Base-by-base conservation (phyloP, 53 echinoderm and acorn worm species). In the Actinopyga echinites region DNA sequence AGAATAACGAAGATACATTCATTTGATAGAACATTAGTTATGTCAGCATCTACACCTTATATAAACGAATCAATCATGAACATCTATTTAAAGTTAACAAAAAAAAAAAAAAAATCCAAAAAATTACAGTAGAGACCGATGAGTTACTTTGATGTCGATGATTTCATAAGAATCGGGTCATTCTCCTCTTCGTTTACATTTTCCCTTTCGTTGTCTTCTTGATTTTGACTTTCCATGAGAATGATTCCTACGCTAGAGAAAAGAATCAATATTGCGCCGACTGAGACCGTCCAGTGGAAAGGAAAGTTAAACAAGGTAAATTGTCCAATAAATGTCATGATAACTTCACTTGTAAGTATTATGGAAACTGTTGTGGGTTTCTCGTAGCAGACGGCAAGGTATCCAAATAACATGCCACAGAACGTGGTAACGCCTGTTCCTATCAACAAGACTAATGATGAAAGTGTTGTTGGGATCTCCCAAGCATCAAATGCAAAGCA, bases 341-440 rank as follows among this genome's bases (percentile, higher is more conserved):
- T 24, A 12, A 75, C 49, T 28, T 75, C 75, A 13, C 44, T 44
- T 49, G 75, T 49, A 7, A 75, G 28, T 53, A 75, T 44, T 23
- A 75, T 75, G 5, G 75, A 52, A 5, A 75, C 49, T 30, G 44
- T 75, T 25, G 75, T 75, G 12, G 75, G 75, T 49, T 53, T 75
- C 10, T 42, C 30, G 3, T 20, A 38, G 2, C 23, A 22, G 23
- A 75, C 75, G 8, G 75, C 75, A 6, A 75, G 75, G 30, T 77
- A 77, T 17, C 31, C 54, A 31, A 54, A 77, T 24, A 30, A 28
- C 13, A 77, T 31, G 13, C 55, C 77, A 15, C 55, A 11, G 49
- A 77, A 30, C 3, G 77, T 77, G 4, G 77, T 56, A 30, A 55
- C 15, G 8, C 77, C 77, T 21, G 53, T 55, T 7, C 55, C 77